Evolutionary conservation across 1,140 invertebrate species (phyloP).

Genomic region (Neodiprion virginianus): DNA sequence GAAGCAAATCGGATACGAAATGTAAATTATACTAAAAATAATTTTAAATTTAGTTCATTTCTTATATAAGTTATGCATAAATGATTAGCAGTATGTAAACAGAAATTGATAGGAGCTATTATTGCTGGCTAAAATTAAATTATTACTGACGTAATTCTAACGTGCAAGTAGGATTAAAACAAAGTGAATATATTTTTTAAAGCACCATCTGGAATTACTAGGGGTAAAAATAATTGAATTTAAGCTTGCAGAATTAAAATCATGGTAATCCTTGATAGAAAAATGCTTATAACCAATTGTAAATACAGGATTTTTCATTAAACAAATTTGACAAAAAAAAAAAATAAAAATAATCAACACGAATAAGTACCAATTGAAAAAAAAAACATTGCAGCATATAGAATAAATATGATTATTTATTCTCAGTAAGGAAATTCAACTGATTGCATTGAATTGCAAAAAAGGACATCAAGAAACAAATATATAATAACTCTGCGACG

Average conservation of each 20-base stretch:
- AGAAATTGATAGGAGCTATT: too few species aligned
- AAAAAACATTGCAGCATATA: background rate
- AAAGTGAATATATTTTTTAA: slow-evolving; percentile 42
- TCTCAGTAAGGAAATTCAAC: background rate
- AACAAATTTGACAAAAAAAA: background rate
- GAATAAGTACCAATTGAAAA: background rate
- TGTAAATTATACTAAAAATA: too few species aligned
- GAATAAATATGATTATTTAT: slow-evolving; percentile 6
- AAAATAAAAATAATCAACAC: background rate
- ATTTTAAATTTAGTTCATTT: too few species aligned
- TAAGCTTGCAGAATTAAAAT: background rate
- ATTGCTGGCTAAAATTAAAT: background rate
- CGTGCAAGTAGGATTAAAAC: slow-evolving; percentile 6
- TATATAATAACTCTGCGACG: background rate
- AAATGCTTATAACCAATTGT: background rate
- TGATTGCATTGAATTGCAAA: background rate
- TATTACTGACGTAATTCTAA: slow-evolving; percentile 5
- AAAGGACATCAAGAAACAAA: background rate
- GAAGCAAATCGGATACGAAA: too few species aligned
- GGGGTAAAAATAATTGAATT: slow-evolving; percentile 5
- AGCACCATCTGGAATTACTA: slow-evolving; percentile 41
- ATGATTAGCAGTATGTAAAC: too few species aligned
- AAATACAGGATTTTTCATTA: background rate
- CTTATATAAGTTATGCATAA: too few species aligned
- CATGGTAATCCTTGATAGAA: background rate